A percentile compares a stretch with the other conserved stretches of the same genome.
phyloP scores from a whole-genome alignment of 2,888 invertebrate species.

The Automeris io region DNA sequence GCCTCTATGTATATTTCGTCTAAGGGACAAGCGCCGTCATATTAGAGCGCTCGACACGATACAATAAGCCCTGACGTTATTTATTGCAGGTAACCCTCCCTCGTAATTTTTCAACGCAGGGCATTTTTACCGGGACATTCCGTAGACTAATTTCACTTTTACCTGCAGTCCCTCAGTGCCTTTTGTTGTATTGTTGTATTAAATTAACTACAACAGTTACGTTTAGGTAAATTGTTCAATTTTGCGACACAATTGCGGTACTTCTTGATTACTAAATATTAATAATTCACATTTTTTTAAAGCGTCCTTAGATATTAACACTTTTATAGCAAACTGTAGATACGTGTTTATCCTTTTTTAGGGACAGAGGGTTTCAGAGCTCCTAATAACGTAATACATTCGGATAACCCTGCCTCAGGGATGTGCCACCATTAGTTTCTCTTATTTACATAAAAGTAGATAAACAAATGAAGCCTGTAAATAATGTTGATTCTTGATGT shows the following conservation, averaged over 20 bases:
- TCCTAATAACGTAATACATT: too few relatives aligned
- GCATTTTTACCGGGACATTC: not conserved
- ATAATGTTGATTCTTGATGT: too few relatives aligned
- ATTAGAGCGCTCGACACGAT: not conserved
- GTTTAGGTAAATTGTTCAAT: slow-evolving; percentile 20
- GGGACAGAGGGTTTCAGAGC: too few relatives aligned
- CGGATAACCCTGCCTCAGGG: too few relatives aligned
- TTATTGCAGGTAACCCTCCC: not conserved
- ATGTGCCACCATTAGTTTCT: too few relatives aligned
- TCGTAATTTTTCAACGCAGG: not conserved
- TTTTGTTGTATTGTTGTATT: slow-evolving; percentile 34
- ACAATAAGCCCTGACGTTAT: not conserved
- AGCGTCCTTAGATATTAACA: too few relatives aligned
- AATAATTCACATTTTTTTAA: too few relatives aligned
- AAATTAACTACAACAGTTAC: slow-evolving; percentile 25
- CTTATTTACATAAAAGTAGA: too few relatives aligned
- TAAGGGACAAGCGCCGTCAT: not conserved
- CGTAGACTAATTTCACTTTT: not conserved
- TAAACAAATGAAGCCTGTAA: too few relatives aligned
- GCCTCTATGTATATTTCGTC: too few relatives aligned
- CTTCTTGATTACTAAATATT: slow-evolving; percentile 7
- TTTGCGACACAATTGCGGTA: slow-evolving; percentile 15
- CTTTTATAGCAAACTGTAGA: too few relatives aligned
- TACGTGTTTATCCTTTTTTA: too few relatives aligned
- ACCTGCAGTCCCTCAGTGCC: not conserved